Evolutionary conservation across 2,888 invertebrate genomes (phyloP), one percentile per base, ranked within the genome.

Genomic region (Ditylenchus weischeri): DNA sequence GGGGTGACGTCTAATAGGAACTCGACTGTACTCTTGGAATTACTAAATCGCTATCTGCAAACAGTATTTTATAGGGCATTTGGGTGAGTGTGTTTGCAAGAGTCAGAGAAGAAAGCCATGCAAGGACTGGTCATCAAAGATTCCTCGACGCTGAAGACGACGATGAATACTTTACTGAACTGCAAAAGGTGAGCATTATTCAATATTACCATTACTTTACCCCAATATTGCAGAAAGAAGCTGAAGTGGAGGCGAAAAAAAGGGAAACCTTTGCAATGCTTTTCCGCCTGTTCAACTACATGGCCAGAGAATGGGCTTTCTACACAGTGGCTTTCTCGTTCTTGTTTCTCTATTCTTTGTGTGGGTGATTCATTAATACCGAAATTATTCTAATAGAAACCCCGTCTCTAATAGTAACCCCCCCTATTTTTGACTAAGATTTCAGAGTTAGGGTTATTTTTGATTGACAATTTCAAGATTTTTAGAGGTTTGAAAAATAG

Each of bases 221-320:
- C 43, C 11, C 15, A 43, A 43, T 43, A 8, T 43, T 43, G 43
- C 8, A 29, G 47, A 66, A 19, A 19, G 43, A 64, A 23, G 38
- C 57, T 18, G 36, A 69, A 69, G 72, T 21, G 4, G 75, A 75
- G 15, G 79, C 78, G 3, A 63, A 76, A 57, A 78, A 79, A 62
- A 67, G 80, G n/a, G 81, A 81, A 65, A 79, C 81, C 7, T 77
- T 69, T n/a, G 69, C 73, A 23, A 72, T 81, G 54, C 68, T 81
- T 2, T 75, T 73, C 65, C 72, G 79, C 21, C 76, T 81, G 57
- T 69, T 82, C 57, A 74, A 75, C 18, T 81, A 80, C 69, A 81
- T 82, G 81, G 78, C 74, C n/a, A 60, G 77, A 57, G 79, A 82
- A 61, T 81, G 81, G 80, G 68, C 67, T n/a, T 79, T 72, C 72